phyloP scores from a whole-genome alignment of 2,113 vertebrate species.

The Progne subis region DNA sequence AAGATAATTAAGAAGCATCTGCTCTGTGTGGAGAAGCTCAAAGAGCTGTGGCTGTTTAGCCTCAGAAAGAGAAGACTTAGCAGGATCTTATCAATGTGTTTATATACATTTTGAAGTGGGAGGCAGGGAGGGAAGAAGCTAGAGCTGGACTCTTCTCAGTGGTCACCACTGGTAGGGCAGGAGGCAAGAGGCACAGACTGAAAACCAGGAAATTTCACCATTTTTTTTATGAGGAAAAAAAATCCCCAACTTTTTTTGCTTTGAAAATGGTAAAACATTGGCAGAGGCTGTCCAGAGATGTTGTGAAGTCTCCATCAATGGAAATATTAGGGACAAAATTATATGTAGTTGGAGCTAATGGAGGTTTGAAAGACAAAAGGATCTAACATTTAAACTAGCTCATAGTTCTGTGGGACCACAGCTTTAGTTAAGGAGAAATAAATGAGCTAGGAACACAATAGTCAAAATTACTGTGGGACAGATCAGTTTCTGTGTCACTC shows the following conservation, averaged over 20 bases:
- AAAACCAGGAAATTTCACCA: background rate
- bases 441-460: background rate
- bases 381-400: background rate
- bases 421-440: background rate
- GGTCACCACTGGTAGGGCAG: background rate
- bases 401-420: background rate
- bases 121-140: background rate
- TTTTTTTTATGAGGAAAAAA: background rate
- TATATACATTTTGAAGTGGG: background rate
- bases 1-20: conserved; percentile 14
- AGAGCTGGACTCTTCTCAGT: background rate
- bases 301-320: background rate
- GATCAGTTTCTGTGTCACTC: background rate
- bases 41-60: background rate
- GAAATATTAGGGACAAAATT: background rate
- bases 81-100: background rate
- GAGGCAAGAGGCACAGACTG: background rate
- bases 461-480: background rate
- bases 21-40: background rate
- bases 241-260: background rate
- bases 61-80: background rate
- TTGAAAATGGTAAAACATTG: background rate
- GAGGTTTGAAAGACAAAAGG: background rate
- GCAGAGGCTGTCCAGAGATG: background rate
- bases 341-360: background rate